These are phyloP conservation scores for Megaceryle maxima DNA, from an alignment of 2,113 vertebrate genomes.

Conservation along the genomic window DNA sequence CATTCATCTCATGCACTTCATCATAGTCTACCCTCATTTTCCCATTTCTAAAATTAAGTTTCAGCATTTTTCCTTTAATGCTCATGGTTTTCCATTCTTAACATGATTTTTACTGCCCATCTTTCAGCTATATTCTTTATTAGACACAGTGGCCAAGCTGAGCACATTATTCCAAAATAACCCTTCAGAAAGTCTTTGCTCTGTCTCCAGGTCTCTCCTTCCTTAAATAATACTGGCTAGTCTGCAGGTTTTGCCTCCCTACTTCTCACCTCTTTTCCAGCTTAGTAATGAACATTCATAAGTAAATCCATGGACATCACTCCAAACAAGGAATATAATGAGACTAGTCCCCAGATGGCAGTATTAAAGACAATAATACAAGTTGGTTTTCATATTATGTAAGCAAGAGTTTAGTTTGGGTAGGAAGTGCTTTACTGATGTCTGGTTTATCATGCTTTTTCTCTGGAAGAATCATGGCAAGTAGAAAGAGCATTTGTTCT, in stretches of 20 bases:
- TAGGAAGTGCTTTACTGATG: background rate
- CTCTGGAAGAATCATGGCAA: background rate
- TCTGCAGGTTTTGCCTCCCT: background rate
- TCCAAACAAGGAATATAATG: background rate
- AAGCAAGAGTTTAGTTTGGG: background rate
- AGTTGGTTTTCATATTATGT: background rate
- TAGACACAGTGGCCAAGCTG: background rate
- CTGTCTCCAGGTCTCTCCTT: background rate
- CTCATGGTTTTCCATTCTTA: background rate
- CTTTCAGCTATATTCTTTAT: background rate
- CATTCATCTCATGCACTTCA: background rate
- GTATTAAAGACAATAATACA: background rate
- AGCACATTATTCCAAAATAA: background rate
- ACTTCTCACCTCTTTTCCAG: background rate
- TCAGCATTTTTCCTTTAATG: conserved; percentile 10
- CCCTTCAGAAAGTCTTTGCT: background rate
- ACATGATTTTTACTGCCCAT: background rate
- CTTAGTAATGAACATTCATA: background rate
- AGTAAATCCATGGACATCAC: background rate
- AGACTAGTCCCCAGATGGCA: background rate
- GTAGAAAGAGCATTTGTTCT: background rate
- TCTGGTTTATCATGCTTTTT: background rate
- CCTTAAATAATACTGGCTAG: conserved; percentile 4
- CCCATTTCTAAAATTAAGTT: background rate
- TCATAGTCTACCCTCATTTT: background rate